phyloP scores from a whole-genome alignment of 2,797 vertebrate species.

The Cygnus olor region DNA sequence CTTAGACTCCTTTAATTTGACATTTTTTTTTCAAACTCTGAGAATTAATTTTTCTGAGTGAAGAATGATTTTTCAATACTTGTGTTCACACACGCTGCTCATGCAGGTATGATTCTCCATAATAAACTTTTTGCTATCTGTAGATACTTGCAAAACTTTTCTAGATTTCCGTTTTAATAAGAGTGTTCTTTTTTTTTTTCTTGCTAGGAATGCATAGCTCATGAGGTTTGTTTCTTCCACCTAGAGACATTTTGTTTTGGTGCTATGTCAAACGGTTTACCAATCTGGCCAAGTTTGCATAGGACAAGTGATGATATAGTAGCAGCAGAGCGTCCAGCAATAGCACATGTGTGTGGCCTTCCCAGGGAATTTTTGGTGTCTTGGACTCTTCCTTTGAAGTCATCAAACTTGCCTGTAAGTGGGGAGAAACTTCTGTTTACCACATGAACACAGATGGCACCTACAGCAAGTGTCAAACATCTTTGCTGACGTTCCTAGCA shows the following conservation, averaged over 20 bases:
- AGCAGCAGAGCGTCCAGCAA: neutral
- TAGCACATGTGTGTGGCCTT: neutral
- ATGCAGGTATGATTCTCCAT: neutral
- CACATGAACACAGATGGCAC: neutral
- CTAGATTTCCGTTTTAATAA: neutral
- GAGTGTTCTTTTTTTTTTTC: neutral
- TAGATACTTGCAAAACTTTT: neutral
- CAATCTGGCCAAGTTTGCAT: neutral
- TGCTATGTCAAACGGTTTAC: neutral
- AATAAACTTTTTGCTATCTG: neutral
- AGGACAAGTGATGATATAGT: neutral
- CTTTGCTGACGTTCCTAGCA: neutral
- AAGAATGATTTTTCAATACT: neutral
- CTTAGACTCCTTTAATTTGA: neutral
- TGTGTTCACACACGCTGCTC: neutral
- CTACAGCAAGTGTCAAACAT: neutral
- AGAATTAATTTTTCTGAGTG: neutral
- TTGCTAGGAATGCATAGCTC: neutral
- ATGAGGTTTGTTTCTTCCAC: neutral
- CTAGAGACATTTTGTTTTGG: neutral
- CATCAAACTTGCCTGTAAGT: neutral
- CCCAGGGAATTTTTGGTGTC: neutral
- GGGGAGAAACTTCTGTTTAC: neutral
- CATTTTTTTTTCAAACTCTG: neutral
- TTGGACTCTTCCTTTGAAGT: neutral